Evolutionary conservation across 2,888 invertebrate species (phyloP).

Genomic region (Platycheirus rosarum): DNA sequence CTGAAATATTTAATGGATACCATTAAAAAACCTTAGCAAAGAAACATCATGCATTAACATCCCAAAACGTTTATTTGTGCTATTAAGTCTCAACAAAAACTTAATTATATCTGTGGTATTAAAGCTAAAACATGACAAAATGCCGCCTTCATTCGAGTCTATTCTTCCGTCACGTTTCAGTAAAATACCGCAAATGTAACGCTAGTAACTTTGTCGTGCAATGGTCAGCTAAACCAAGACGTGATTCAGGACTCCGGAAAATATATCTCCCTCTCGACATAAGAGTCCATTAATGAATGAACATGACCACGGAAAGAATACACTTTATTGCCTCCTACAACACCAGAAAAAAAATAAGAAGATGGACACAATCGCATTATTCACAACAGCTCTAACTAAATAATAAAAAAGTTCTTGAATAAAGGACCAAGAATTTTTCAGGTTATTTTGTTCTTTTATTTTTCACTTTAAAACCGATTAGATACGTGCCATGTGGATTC

Average conservation of each 20-base stretch:
- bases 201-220: constrained; percentile 5
- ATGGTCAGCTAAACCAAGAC: constrained; percentile 16
- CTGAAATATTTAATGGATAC: too few species aligned
- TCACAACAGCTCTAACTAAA: constrained; percentile 1
- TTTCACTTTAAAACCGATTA: constrained; percentile 9
- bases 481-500: constrained; percentile 13
- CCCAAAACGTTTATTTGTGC: too few species aligned
- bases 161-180: background rate
- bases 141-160: background rate
- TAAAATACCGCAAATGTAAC: background rate
- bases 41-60: too few species aligned
- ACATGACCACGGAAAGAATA: background rate
- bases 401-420: background rate
- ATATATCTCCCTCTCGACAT: constrained; percentile 15
- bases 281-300: constrained; percentile 3
- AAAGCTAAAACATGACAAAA: background rate
- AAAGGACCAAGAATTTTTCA: background rate
- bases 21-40: too few species aligned
- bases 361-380: background rate
- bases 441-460: background rate
- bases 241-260: background rate
- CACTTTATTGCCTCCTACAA: constrained; percentile 10
- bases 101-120: too few species aligned
- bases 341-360: background rate
- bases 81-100: too few species aligned